Evolutionary conservation across 1,140 invertebrate genomes (phyloP), one percentile per base, ranked within the genome.

Genomic region (Drosophila rufa): DNA sequence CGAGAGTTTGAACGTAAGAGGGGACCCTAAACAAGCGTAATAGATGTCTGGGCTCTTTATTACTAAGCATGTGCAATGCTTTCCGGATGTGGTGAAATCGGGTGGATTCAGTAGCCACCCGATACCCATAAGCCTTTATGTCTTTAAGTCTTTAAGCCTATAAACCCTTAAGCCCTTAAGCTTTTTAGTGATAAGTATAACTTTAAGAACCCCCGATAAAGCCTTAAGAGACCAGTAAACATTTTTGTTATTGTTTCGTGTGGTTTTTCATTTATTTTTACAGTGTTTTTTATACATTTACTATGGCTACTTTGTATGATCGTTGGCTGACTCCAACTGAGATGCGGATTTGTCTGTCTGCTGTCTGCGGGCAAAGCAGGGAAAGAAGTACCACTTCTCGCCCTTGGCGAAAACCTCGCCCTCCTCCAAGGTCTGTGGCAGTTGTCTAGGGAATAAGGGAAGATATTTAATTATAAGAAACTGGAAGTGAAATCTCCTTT

Each of bases 401-500:
- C 94, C 92, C 53, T 93, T 93, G 15, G 94, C 95, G 80, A 95
- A 95, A 0, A 67, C 48, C 84, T 95, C 95, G 0, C 94, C 95
- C 68, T 95, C 95, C 50, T 93, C 79, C 30, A 95, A 61, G 0
- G 94, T 94, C 33, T 95, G 93, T 1, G 95, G 95, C 4, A 95
- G 85, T 48, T 82, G 74, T 46, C 90, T 91, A 27, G 27, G 22
- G 7, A 56, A 53, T 8, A n/a, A 14, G 45, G 8, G 0, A 27
- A 27, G 2, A 12, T 2, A 15, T 50, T 27, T 12, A 11, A 2
- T 15, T 3, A 2, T 22, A 25, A 5, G 14, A 22, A 19, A 17
- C 9, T 8, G 9, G 7, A 11, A 19, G 14, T 27, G 7, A 25
- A 15, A 14, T 33, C 17, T 7, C 7, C 5, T 3, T 1, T 1